These are phyloP conservation scores for Platycheirus rosarum DNA, from an alignment of 2,888 invertebrate species.

Conservation along the genomic window DNA sequence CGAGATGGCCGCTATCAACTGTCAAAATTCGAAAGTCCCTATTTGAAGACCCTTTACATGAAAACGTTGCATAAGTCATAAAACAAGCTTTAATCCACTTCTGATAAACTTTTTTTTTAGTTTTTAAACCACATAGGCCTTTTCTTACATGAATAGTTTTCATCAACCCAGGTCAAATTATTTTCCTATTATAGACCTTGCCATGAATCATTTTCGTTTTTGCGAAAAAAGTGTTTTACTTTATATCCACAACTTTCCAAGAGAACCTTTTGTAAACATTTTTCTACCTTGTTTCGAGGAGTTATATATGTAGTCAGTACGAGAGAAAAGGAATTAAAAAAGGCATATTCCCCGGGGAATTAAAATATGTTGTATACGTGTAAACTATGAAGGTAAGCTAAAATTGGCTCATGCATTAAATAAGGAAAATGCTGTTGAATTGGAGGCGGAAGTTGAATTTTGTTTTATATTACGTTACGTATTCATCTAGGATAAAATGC, in stretches of 20 bases:
- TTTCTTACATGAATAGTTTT: no score
- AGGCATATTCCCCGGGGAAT: constrained; percentile 15
- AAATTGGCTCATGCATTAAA: constrained; percentile 13
- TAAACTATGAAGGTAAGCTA: not conserved
- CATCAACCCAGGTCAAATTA: no score
- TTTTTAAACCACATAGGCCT: no score
- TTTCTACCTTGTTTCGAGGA: not conserved
- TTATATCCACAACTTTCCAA: constrained; percentile 15
- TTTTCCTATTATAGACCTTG: no score
- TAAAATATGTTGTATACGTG: constrained; percentile 1
- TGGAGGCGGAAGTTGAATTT: not conserved
- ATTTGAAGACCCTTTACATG: no score
- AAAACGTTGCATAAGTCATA: no score
- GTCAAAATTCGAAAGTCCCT: no score
- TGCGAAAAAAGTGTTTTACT: not conserved
- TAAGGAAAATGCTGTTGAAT: not conserved
- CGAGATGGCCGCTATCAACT: no score
- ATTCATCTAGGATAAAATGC: not conserved
- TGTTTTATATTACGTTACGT: not conserved
- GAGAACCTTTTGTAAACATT: not conserved
- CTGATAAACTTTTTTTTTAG: no score
- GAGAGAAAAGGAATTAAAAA: constrained; percentile 12
- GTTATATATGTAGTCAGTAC: not conserved
- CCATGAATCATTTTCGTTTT: no score
- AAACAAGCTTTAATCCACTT: no score